phyloP scores from a whole-genome alignment of 2,888 invertebrate genomes.

The Pterobdella sp. region DNA sequence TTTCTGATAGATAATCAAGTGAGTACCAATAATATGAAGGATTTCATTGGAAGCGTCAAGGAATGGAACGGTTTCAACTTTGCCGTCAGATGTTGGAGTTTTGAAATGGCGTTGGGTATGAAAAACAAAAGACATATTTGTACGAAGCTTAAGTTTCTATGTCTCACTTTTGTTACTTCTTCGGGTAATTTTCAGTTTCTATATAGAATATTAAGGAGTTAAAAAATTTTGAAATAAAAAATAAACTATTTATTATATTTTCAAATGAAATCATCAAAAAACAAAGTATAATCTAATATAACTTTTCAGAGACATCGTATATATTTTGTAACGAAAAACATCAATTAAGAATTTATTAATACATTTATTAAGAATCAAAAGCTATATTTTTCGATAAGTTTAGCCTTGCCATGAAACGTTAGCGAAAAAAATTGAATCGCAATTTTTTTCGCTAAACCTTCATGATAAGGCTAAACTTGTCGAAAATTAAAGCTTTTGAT shows the following conservation, averaged over 20 bases:
- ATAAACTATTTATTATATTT: background rate
- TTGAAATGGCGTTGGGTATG: constrained; percentile 13
- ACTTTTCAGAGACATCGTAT: too few species aligned
- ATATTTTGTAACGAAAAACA: too few species aligned
- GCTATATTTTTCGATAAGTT: too few species aligned
- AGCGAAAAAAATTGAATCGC: too few species aligned
- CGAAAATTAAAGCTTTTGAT: too few species aligned
- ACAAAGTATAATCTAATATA: too few species aligned
- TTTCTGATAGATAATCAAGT: background rate
- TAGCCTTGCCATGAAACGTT: too few species aligned
- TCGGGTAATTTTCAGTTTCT: background rate
- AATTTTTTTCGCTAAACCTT: too few species aligned
- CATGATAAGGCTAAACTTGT: too few species aligned
- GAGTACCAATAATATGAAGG: constrained; percentile 24
- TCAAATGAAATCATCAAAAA: too few species aligned
- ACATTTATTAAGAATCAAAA: too few species aligned
- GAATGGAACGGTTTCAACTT: constrained; percentile 27
- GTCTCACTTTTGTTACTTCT: background rate
- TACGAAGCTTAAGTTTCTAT: background rate
- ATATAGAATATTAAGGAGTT: background rate
- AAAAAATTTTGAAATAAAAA: background rate
- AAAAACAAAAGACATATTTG: constrained; percentile 16
- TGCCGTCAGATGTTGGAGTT: constrained; percentile 16
- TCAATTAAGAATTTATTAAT: too few species aligned
- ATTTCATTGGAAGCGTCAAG: constrained; percentile 28